These are phyloP conservation scores for Mantis religiosa DNA, from an alignment of 2,888 invertebrate genomes.

Conservation along the genomic window DNA sequence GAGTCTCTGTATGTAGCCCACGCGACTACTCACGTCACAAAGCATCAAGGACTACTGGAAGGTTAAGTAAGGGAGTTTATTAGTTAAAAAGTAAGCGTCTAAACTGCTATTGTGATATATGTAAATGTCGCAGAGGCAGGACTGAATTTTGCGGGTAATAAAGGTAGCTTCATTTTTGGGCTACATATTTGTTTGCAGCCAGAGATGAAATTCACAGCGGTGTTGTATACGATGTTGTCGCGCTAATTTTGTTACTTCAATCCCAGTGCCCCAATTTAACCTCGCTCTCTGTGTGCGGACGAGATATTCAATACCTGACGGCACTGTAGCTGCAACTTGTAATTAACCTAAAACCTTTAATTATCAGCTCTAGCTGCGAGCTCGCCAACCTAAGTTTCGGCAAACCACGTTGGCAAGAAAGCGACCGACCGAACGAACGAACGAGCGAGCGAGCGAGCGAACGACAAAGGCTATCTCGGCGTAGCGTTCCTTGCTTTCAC, in stretches of 20 bases:
- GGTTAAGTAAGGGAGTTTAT: too few species aligned
- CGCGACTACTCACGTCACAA: too few species aligned
- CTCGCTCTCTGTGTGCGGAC: neutral
- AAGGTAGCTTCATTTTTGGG: neutral
- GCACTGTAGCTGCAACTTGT: conserved; percentile 11
- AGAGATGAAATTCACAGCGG: neutral
- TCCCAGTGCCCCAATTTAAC: neutral
- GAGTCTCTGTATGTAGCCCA: too few species aligned
- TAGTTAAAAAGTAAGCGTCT: too few species aligned
- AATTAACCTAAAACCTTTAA: conserved; percentile 28
- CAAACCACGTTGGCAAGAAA: neutral
- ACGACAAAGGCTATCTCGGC: neutral
- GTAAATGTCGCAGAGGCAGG: too few species aligned
- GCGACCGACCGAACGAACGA: too few species aligned
- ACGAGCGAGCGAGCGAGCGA: too few species aligned
- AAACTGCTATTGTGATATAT: too few species aligned
- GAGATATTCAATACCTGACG: neutral
- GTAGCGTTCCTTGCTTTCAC: too few species aligned
- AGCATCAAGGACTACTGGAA: too few species aligned
- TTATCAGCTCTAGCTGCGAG: conserved; percentile 20
- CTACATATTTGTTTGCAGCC: too few species aligned
- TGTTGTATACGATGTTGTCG: neutral
- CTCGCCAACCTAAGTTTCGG: neutral
- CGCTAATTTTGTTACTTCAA: neutral
- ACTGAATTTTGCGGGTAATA: too few species aligned